Evolutionary conservation across 1,140 invertebrate species (phyloP), one percentile per base, ranked within the genome.

Genomic region (Conus betulinus): DNA sequence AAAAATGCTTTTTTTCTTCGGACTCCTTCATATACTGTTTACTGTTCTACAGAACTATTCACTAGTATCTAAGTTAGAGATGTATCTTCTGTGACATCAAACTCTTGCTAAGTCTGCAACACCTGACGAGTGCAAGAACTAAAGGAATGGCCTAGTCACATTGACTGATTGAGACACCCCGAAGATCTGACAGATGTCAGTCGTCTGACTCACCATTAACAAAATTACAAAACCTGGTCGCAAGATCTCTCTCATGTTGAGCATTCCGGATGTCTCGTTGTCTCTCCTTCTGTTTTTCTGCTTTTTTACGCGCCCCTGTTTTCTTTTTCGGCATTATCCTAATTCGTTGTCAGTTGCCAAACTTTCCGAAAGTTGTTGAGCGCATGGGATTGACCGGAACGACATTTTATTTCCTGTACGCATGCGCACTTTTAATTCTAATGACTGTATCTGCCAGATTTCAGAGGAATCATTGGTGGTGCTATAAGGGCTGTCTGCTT

Each of bases 221-320:
- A 97, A 95, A n/a, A 96, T 99, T 99, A 93, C 98, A 98, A 15
- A 98, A 98, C 93, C 97, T 96, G 93, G 98, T 97, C 1, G 97
- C 98, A 84, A 99, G 95, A 90, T 97, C 96, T 67, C 97, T 95
- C 93, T 98, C 96, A 89, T 97, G 97, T 91, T 97, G 97, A 0
- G 97, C 97, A 90, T 97, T 97, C 87, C 98, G 96, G 86, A 99
- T 99, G 95, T 98, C 98, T 95, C 98, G 99, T 93, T 99, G 98
- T 10, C 98, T 96, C 51, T 97, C 94, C 93, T 97, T 98, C 93
- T 99, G 98, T 93, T 99, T 99, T 92, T 99, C 98, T 5, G 98
- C 98, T 95, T 99, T 99, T 93, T 98, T 99, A n/a, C 98, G 96
- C 93, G 98, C 98, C 0, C 98, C 98, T 23, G 98, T 99, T 95